These are phyloP conservation scores for Parus major DNA, from an alignment of 2,113 vertebrate species.

Conservation along the genomic window DNA sequence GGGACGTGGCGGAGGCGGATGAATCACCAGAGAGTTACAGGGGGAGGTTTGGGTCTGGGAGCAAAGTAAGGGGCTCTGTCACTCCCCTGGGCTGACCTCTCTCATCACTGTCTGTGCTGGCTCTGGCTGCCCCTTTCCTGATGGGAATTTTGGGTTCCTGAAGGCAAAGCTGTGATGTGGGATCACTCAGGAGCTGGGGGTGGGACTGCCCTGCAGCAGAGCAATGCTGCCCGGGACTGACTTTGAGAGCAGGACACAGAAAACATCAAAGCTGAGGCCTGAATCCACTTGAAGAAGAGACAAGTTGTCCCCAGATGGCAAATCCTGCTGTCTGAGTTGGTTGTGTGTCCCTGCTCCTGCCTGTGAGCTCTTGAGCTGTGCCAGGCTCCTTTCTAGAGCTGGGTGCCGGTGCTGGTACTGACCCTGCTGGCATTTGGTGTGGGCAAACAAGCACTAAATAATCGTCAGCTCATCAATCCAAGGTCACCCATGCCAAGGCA, in stretches of 20 bases:
- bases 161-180: background rate
- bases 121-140: background rate
- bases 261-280: background rate
- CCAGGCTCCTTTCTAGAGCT: background rate
- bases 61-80: background rate
- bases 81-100: background rate
- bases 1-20: background rate
- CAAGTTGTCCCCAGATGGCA: background rate
- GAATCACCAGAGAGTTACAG: background rate
- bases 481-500: conserved; percentile 68
- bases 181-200: background rate
- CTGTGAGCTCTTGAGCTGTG: background rate
- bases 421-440: conserved; percentile 9
- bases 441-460: conserved; percentile 65
- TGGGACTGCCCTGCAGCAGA: fast-evolving
- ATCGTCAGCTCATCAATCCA: conserved; percentile 63
- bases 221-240: fast-evolving
- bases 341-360: background rate
- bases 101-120: fast-evolving
- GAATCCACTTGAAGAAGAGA: background rate
- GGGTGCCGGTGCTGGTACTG: background rate
- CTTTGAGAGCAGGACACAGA: background rate
- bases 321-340: fast-evolving
- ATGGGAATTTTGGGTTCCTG: background rate
- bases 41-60: background rate